Evolutionary conservation across 2,888 invertebrate species (phyloP), one percentile per base, ranked within the genome.

Genomic region (Germaria angustata): DNA sequence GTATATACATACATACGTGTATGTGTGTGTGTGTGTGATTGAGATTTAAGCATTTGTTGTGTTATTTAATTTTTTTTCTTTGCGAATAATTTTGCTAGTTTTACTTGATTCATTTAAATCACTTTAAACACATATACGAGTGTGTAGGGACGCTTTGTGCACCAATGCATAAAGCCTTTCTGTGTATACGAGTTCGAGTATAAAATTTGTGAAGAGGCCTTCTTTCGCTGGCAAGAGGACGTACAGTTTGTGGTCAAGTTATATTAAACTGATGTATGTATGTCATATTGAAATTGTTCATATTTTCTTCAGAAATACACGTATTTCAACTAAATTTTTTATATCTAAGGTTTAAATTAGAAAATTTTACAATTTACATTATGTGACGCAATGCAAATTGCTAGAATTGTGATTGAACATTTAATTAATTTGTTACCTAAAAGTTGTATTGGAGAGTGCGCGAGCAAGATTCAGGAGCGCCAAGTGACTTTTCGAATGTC

Each of bases 81-180:
- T 49, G 36, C 32, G 9, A 41, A 1, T 59, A 51, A 15, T 65
- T 65, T 66, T 46, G 53, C 44, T 44, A 65, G 44, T 65, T 73
- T 73, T 65, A 55, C 65, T 73, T 46, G 65, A 73, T 73, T 46
- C 44, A 41, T 55, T 65, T 44, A 34, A 73, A 53, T 55, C 53
- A 22, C 22, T 59, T 46, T 36, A 49, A 36, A n/a, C n/a, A n/a
- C n/a, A 57, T 59, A 34, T 17, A 15, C 46, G 22, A 57, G 13
- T 41, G n/a, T 55, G 5, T 34, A 24, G 34, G 41, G 51, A 15
- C 36, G 46, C 55, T 22, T n/a, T 51, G 34, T 53, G 51, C 15
- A 11, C 6, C 13, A 44, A 39, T 39, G 2, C 28, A 24, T 28
- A 41, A 13, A 57, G 69, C 46, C 65, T 28, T 17, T 34, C 46